Evolutionary conservation across 2,113 vertebrate genomes (phyloP).

Genomic region (Erinaceus europaeus): DNA sequence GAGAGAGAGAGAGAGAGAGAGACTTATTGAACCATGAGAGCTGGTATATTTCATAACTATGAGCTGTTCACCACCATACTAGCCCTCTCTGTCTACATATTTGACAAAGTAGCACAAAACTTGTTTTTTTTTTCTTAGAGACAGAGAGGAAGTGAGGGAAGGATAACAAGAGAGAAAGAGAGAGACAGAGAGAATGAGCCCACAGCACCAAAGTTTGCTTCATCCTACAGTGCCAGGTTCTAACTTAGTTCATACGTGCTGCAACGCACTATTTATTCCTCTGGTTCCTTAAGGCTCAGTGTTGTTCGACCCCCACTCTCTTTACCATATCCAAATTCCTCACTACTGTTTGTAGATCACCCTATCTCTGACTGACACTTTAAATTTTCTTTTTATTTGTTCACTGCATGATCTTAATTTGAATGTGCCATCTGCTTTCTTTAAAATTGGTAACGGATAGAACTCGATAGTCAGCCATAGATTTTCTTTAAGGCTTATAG

Average conservation of each 20-base stretch:
- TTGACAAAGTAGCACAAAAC: too few relatives aligned
- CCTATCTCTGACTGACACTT: background rate
- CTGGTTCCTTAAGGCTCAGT: background rate
- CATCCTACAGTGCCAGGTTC: too few relatives aligned
- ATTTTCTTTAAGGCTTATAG: background rate
- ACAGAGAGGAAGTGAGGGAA: too few relatives aligned
- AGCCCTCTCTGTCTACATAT: background rate
- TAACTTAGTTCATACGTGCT: too few relatives aligned
- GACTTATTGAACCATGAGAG: too few relatives aligned
- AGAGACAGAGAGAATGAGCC: too few relatives aligned
- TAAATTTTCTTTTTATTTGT: conserved; percentile 11
- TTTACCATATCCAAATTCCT: background rate
- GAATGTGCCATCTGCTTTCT: background rate
- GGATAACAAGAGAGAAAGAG: too few relatives aligned
- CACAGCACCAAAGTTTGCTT: too few relatives aligned
- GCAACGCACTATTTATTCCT: background rate
- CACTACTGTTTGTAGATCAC: background rate
- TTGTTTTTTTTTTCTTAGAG: too few relatives aligned
- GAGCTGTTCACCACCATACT: background rate
- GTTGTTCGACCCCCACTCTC: rapidly evolving
- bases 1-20: background rate
- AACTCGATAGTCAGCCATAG: background rate
- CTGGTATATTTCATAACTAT: background rate
- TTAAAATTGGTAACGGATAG: background rate
- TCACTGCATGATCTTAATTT: conserved; percentile 17